A percentile compares a stretch with the other conserved stretches of the same genome.
phyloP scores from a whole-genome alignment of 2,888 invertebrate species.

The Platerodrilus igneus region DNA sequence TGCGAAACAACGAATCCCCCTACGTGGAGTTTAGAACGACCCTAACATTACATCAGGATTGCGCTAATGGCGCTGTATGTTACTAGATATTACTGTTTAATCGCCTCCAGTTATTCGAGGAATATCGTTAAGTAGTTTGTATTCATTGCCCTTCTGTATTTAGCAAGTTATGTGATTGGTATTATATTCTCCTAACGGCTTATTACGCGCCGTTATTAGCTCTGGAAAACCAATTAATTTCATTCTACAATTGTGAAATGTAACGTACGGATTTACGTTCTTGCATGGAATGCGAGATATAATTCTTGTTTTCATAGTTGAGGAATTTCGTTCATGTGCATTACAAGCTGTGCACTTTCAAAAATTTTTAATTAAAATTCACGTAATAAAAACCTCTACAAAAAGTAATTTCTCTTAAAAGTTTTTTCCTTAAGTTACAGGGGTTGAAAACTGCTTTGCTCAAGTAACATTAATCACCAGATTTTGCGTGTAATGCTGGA shows the following conservation, averaged over 20 bases:
- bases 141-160: slow-evolving; percentile 24
- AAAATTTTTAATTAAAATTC: slow-evolving; percentile 7
- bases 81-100: slow-evolving; percentile 26
- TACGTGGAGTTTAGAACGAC: too few species aligned
- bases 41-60: slow-evolving; percentile 18
- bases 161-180: slow-evolving; percentile 20
- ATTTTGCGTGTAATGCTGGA: too few species aligned
- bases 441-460: too few species aligned
- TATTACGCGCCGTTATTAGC: slow-evolving; percentile 19
- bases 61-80: slow-evolving; percentile 24
- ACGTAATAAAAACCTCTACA: too few species aligned
- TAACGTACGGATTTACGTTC: too few species aligned
- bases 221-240: slow-evolving; percentile 19
- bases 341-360: slow-evolving; percentile 4
- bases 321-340: slow-evolving; percentile 7
- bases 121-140: slow-evolving; percentile 27
- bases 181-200: slow-evolving; percentile 19
- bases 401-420: too few species aligned
- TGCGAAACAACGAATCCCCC: slow-evolving; percentile 21
- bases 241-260: too few species aligned
- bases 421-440: too few species aligned
- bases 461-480: too few species aligned
- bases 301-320: slow-evolving; percentile 4
- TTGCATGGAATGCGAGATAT: slow-evolving; percentile 4
- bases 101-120: slow-evolving; percentile 24